A percentile compares a stretch with the other conserved stretches of the same genome.
Conservation (phyloP, 2,113 vertebrate species). For the Ranitomeya variabilis region DNA sequence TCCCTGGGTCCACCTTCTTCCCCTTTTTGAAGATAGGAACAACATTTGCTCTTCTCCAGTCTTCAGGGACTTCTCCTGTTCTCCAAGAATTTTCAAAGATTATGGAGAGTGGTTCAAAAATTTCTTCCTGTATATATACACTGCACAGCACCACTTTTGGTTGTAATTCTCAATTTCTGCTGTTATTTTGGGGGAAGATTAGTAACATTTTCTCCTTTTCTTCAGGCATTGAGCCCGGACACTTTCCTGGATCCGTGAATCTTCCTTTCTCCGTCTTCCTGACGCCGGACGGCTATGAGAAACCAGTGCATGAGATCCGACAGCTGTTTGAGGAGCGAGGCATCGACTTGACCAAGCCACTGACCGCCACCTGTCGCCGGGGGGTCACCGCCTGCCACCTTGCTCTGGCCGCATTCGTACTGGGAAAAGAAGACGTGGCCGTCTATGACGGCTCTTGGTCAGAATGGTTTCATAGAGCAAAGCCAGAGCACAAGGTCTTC, state of each 20-base stretch:
- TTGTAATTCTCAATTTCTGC: not conserved
- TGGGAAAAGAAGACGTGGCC: slow-evolving; percentile 79
- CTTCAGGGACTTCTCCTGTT: no score
- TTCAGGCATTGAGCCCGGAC: slow-evolving; percentile 83
- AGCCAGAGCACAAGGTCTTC: slow-evolving; percentile 77
- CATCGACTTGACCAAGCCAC: slow-evolving; percentile 76
- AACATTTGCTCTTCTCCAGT: no score
- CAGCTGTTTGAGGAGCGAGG: slow-evolving; percentile 77
- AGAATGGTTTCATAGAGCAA: slow-evolving; percentile 67
- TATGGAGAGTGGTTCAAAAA: no score
- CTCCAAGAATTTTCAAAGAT: no score
- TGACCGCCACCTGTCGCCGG: slow-evolving; percentile 84
- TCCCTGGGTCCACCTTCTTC: no score
- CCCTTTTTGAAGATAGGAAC: no score
- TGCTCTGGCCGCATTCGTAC: slow-evolving; percentile 83
- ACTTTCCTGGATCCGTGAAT: slow-evolving; percentile 84
- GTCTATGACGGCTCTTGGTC: slow-evolving; percentile 84
- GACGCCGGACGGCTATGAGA: slow-evolving; percentile 75
- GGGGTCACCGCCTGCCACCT: slow-evolving; percentile 91
- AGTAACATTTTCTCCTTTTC: not conserved
- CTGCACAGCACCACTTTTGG: no score
- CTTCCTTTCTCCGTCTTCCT: slow-evolving; percentile 87
- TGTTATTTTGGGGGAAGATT: no score
- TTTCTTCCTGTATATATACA: no score
- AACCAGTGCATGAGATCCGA: slow-evolving; percentile 73